Percentiles rank a stretch among this genome's conserved stretches.
Evolutionary conservation across 2,888 invertebrate species (phyloP).

Genomic region (Barypeithes pellucidus): DNA sequence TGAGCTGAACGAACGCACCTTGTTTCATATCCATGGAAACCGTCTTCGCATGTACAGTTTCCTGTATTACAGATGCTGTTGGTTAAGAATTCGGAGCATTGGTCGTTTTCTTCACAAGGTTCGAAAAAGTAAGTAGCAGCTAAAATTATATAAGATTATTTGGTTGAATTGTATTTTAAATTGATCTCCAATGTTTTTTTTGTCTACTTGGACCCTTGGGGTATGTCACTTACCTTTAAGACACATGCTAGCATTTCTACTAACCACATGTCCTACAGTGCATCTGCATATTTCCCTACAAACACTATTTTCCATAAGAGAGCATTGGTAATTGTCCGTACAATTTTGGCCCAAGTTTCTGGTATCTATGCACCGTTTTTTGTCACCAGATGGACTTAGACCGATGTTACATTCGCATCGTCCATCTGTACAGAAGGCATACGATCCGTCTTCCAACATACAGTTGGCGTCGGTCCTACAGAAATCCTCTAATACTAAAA

Average conservation of each 20-base stretch:
- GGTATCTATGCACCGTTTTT: slow-evolving; percentile 61
- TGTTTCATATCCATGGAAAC: slow-evolving; percentile 61
- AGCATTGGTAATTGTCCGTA: slow-evolving; percentile 62
- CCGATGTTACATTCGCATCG: slow-evolving; percentile 63
- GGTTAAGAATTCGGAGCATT: slow-evolving; percentile 64
- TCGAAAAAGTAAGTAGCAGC: slow-evolving; percentile 65
- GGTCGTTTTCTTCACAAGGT: slow-evolving; percentile 64
- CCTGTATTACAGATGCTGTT: slow-evolving; percentile 60
- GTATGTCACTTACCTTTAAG: slow-evolving; percentile 62
- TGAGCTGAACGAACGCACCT: slow-evolving; percentile 60
- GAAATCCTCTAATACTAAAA: slow-evolving; percentile 63
- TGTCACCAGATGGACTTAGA: slow-evolving; percentile 60
- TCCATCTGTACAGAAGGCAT: slow-evolving; percentile 64
- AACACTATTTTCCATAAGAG: slow-evolving; percentile 61
- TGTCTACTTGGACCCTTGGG: too few species aligned
- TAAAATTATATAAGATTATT: slow-evolving; percentile 54
- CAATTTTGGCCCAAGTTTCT: slow-evolving; percentile 64
- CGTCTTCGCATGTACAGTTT: slow-evolving; percentile 62
- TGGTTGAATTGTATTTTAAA: neutral
- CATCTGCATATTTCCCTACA: slow-evolving; percentile 66
- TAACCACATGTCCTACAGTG: slow-evolving; percentile 61
- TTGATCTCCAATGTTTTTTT: too few species aligned
- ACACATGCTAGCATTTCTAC: slow-evolving; percentile 62
- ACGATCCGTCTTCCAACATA: slow-evolving; percentile 60
- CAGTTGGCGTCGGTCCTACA: slow-evolving; percentile 65